phyloP scores from a whole-genome alignment of 2,888 invertebrate species.

The Achlya flavicornis region DNA sequence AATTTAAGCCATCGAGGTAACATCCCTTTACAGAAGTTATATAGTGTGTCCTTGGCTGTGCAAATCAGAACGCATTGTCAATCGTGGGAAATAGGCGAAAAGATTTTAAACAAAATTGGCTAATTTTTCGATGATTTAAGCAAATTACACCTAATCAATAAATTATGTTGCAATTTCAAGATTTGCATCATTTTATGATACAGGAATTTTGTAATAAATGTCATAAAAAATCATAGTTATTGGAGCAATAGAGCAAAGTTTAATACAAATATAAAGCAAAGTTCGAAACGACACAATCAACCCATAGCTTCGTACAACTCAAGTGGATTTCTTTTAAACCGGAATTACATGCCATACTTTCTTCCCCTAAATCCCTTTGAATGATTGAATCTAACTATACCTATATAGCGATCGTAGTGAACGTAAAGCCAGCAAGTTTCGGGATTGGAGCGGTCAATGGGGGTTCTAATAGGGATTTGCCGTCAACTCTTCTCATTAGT shows the following conservation, averaged over 20 bases:
- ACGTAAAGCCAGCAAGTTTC: constrained; percentile 54
- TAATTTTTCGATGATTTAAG: too few species aligned
- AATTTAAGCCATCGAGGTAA: too few species aligned
- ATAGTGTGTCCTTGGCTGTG: too few species aligned
- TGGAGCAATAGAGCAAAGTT: neutral
- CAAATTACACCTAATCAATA: too few species aligned
- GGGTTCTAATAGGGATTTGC: constrained; percentile 55
- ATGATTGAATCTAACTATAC: constrained; percentile 15
- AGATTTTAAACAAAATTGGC: too few species aligned
- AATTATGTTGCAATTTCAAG: too few species aligned
- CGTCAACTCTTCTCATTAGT: constrained; percentile 62
- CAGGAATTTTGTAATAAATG: too few species aligned
- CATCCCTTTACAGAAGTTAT: too few species aligned
- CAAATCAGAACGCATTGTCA: too few species aligned
- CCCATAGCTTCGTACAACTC: neutral
- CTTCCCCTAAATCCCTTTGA: constrained; percentile 24
- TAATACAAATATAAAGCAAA: neutral
- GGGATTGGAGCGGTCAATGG: constrained; percentile 53
- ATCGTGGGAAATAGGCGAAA: too few species aligned
- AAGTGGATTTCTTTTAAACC: neutral
- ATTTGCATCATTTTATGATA: too few species aligned
- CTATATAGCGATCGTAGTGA: constrained; percentile 30
- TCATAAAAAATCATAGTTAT: neutral
- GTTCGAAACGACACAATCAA: neutral
- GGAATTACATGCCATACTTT: neutral